These are phyloP conservation scores for Cololabis saira DNA, from an alignment of 2,113 vertebrate species.

Conservation along the genomic window DNA sequence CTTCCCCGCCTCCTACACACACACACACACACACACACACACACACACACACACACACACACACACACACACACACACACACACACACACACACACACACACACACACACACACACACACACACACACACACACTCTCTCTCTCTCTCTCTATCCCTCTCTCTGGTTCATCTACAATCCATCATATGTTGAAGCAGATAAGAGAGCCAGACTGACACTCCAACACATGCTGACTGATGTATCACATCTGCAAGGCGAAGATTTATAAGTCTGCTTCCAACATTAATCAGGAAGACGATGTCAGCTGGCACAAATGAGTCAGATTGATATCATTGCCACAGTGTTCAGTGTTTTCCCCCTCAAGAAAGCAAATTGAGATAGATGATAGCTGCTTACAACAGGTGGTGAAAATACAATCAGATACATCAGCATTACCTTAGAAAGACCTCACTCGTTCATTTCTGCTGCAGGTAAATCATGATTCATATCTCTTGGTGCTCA, in stretches of 20 bases:
- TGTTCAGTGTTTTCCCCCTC: slow-evolving; percentile 10
- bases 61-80: too few species aligned
- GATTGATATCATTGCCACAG: slow-evolving; percentile 19
- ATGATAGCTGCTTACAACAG: slow-evolving; percentile 19
- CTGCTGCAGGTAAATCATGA: neutral
- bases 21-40: too few species aligned
- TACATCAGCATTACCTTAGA: slow-evolving; percentile 7
- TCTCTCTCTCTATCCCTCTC: too few species aligned
- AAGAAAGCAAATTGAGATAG: slow-evolving; percentile 29
- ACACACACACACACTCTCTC: too few species aligned
- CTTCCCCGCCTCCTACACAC: too few species aligned
- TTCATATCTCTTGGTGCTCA: neutral
- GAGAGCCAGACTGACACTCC: neutral
- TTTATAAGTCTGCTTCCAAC: neutral
- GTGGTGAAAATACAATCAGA: slow-evolving; percentile 3
- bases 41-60: too few species aligned
- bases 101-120: too few species aligned
- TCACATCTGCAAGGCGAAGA: neutral
- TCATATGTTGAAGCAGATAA: neutral
- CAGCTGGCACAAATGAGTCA: slow-evolving; percentile 4
- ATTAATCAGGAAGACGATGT: neutral
- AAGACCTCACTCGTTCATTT: neutral
- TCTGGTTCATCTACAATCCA: too few species aligned
- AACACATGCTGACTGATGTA: neutral
- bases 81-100: too few species aligned